phyloP scores from a whole-genome alignment of 2,797 vertebrate genomes.

The Epinephelus malabaricus region DNA sequence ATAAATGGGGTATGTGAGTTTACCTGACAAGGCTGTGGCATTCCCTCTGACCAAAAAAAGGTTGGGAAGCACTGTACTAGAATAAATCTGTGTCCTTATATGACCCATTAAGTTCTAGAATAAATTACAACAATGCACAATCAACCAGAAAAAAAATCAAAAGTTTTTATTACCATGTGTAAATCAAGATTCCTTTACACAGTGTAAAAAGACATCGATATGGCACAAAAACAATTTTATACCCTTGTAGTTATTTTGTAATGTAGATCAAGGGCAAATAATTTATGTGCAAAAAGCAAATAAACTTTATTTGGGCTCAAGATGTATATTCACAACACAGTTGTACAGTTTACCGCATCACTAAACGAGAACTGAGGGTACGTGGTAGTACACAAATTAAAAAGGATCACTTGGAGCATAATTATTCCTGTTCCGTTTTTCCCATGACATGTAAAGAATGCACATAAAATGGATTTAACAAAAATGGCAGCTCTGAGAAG shows the following conservation, averaged over 20 bases:
- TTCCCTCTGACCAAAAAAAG: no score
- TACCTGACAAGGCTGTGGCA: no score
- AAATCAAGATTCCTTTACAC: background rate
- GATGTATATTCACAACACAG: slow-evolving; percentile 59
- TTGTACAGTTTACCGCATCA: slow-evolving; percentile 44
- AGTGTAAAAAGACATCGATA: background rate
- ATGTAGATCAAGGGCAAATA: slow-evolving; percentile 26
- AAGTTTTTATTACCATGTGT: slow-evolving; percentile 17
- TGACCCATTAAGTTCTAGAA: no score
- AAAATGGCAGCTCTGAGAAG: slow-evolving; percentile 12
- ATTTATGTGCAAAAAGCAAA: slow-evolving; percentile 68
- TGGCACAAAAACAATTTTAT: background rate
- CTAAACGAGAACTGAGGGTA: slow-evolving; percentile 28
- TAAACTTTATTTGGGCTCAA: slow-evolving; percentile 21
- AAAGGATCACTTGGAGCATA: slow-evolving; percentile 3
- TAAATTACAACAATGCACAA: background rate
- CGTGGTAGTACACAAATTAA: slow-evolving; percentile 25
- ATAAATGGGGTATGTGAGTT: no score
- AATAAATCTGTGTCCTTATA: no score
- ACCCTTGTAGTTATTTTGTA: slow-evolving; percentile 3
- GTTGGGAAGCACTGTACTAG: background rate
- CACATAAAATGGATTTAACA: slow-evolving; percentile 11
- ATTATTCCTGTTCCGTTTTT: background rate
- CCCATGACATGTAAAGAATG: background rate
- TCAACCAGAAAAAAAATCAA: slow-evolving; percentile 10